Percentiles rank a stretch among this genome's conserved stretches.
Conservation (phyloP, 2,113 vertebrate species). For the Telmatochromis sp. region DNA sequence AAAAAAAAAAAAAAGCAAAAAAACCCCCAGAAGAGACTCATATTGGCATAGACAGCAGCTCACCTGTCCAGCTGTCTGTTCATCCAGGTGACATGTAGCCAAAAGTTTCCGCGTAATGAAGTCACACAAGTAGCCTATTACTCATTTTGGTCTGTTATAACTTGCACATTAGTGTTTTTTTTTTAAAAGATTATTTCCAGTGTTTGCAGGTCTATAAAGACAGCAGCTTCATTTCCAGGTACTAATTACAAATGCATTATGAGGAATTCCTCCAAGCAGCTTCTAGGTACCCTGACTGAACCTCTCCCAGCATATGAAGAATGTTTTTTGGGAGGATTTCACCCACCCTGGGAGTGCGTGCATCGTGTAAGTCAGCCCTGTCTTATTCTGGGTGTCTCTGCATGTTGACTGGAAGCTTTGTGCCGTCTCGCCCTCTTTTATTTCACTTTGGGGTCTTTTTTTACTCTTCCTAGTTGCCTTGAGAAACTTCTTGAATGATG, state of each 20-base stretch:
- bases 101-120: constrained; percentile 37
- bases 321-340: background rate
- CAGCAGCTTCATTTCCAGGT: constrained; percentile 48
- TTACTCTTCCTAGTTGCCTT: constrained; percentile 60
- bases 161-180: constrained; percentile 33
- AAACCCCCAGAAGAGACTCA: background rate
- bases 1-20: background rate
- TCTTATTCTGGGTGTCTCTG: background rate
- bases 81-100: constrained; percentile 26
- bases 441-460: background rate
- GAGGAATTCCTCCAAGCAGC: constrained; percentile 3
- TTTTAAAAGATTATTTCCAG: background rate
- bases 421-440: background rate
- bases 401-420: constrained; percentile 29
- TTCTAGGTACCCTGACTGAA: constrained; percentile 46
- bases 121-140: constrained; percentile 50
- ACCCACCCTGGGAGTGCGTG: background rate
- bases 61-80: background rate
- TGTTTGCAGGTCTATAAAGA: constrained; percentile 12
- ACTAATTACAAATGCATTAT: constrained; percentile 35
- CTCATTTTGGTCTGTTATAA: background rate
- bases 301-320: constrained; percentile 49
- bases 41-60: background rate
- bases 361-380: background rate
- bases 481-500: constrained; percentile 51